Base-by-base conservation (phyloP, 2,113 vertebrate genomes). In the Pluvialis apricaria region DNA sequence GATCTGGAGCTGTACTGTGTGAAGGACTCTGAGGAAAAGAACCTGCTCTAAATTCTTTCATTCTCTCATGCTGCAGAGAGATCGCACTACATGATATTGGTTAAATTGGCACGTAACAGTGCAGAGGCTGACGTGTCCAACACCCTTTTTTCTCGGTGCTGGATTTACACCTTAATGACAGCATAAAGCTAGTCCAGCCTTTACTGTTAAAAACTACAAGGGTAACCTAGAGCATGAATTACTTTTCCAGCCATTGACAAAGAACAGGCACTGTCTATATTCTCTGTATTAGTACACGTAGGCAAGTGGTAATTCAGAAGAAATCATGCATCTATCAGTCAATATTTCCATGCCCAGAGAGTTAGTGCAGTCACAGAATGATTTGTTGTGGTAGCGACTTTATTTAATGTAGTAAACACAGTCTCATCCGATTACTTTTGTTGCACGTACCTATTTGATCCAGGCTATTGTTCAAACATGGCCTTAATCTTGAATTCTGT, bases 341-440 rank as follows among this genome's bases (percentile, higher is more conserved):
- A 82, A 44, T 92, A 86, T 88, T 95, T 96, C 91, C 69, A 93
- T 64, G 60, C 64, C 68, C 66, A 91, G 80, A 90, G 72, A 91
- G 38, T 80, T 91, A 92, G 12, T 87, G 86, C 62, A 75, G 78
- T 55, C 55, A 82, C 45, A 80, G 52, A 91, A 66, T 44, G 65
- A 91, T 92, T 90, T 94, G 49, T n/a, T 4, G 2, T 54, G 62
- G 57, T 15, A 64, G 68, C 25, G 82, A 57, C 31, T 82, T 79
- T 47, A 65, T 82, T 52, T 44, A 66, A 42, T 25, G 21, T 40
- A n/a, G 45, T 42, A 90, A 90, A 91, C n/a, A 42, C 5, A n/a
- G 61, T 51, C 82, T 80, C 36, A 60, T 45, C 42, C 1, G 2
- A 75, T 88, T 86, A 58, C 13, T 92, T 61, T 32, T 34, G 5